These are phyloP conservation scores for Rhopilema esculentum DNA, from an alignment of 30 jellyfish, hydroid and myxozoan species.

Conservation along the genomic window DNA sequence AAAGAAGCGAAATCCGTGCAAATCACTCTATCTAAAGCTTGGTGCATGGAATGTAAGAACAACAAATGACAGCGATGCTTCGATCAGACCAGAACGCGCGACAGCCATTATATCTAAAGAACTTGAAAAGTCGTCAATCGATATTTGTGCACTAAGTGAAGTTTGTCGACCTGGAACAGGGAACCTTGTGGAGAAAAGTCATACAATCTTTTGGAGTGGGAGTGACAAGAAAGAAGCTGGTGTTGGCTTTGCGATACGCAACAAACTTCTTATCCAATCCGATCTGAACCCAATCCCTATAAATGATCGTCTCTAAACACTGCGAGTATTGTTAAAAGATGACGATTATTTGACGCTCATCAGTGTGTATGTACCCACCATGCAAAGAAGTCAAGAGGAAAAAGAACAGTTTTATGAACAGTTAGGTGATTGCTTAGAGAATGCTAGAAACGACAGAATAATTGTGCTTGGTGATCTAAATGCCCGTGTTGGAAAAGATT, in stretches of 20 bases:
- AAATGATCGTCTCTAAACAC: constrained; percentile 32
- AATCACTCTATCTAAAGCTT: constrained; percentile 1
- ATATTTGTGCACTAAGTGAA: constrained; percentile 63
- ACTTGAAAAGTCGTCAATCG: constrained; percentile 34
- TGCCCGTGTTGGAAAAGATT: constrained; percentile 70
- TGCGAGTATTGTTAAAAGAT: constrained; percentile 14
- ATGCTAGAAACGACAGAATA: constrained; percentile 28
- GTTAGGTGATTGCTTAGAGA: constrained; percentile 35
- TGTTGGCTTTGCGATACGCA: constrained; percentile 42
- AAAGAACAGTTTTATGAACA: constrained; percentile 38
- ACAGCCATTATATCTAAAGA: constrained; percentile 53
- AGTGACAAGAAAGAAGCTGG: constrained; percentile 24
- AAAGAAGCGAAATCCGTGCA: constrained; percentile 68
- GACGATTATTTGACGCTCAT: constrained; percentile 29
- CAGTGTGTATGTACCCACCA: constrained; percentile 64
- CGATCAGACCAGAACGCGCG: constrained; percentile 59
- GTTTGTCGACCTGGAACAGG: constrained; percentile 53
- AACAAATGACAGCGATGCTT: constrained; percentile 51
- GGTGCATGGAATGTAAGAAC: constrained; percentile 63
- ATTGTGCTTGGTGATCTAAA: constrained; percentile 55
- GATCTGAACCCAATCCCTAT: constrained; percentile 16
- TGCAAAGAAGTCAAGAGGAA: constrained; percentile 29
- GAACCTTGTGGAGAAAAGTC: constrained; percentile 40
- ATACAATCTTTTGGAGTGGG: constrained; percentile 73
- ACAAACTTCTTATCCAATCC: neutral